Base-by-base conservation (phyloP, 2,888 invertebrate genomes). In the Pyrocoelia pectoralis region DNA sequence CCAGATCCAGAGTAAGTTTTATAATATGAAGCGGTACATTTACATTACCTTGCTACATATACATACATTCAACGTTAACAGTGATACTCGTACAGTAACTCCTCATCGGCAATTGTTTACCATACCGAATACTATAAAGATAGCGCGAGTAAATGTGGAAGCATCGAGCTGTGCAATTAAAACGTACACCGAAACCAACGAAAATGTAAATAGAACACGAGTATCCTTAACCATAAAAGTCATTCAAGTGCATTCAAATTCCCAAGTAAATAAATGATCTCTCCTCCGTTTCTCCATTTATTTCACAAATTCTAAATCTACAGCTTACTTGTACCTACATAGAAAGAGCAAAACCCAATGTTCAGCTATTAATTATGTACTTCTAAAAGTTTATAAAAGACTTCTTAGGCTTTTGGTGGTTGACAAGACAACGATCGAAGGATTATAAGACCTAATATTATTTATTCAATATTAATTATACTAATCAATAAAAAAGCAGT, bases 91-190 rank as follows among this genome's bases (percentile, higher is more conserved):
- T 8, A 24, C 24, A 3, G 24, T 33, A 33, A 33, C 53, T 51
- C 43, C 56, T 61, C 56, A 56, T 51, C 48, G 56, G 51, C 61
- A 56, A 56, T 61, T 56, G 51, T 56, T 61, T 61, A 61, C 51
- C 46, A 61, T n/a, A n/a, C 43, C 51, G 56, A 56, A 61, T 56
- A 62, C 53, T 50, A 49, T 48, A 53, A 57, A 62, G 53, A 62
- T 62, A 62, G 56, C 57, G 54, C 49, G 60, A 63, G 60, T 56
- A 63, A 67, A 67, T 64, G 59, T 58, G 49, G 56, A 61, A 67
- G 67, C 67, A 65, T 56, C 61, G 61, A 61, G 58, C 60, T 63
- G 61, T 55, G 66, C 66, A 68, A 70, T 68, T 70, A 70, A 69
- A 68, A 53, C 57, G 53, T 40, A 57, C 57, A 6, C n/a, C 52